Conservation (phyloP, 2,797 vertebrate genomes). For the Paedocypris micromegethes region DNA sequence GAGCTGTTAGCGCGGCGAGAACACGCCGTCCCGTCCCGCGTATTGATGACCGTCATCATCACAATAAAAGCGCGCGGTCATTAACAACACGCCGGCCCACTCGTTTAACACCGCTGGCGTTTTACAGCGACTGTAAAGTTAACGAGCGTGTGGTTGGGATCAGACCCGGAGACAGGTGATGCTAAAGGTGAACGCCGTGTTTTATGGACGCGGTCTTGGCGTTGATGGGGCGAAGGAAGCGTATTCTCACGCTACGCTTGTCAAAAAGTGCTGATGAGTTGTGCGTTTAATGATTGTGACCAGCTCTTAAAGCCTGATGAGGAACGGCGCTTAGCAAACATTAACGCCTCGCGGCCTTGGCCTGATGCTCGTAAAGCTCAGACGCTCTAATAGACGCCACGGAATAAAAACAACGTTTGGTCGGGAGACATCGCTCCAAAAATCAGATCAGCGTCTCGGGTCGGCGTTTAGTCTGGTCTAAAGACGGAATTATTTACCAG, state of each 20-base stretch:
- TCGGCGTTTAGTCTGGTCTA: background rate
- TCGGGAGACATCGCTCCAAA: too few species aligned
- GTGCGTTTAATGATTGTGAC: conserved; percentile 48
- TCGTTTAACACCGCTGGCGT: conserved; percentile 51
- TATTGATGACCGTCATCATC: conserved; percentile 67
- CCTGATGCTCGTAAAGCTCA: conserved; percentile 34
- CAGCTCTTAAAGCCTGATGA: conserved; percentile 37
- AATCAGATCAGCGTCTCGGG: conserved; percentile 4
- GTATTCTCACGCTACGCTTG: conserved; percentile 65
- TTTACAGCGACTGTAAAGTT: conserved; percentile 68
- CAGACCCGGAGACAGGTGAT: conserved; percentile 53
- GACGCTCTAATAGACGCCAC: conserved; percentile 12
- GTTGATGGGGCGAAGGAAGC: conserved; percentile 58
- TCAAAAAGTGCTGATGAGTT: conserved; percentile 48
- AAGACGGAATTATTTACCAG: conserved; percentile 40
- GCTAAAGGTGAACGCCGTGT: conserved; percentile 59
- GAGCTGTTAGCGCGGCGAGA: conserved; percentile 44
- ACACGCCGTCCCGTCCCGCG: conserved; percentile 52
- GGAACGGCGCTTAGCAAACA: conserved; percentile 38
- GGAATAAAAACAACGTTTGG: background rate
- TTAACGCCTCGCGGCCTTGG: conserved; percentile 34
- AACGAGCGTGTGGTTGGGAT: conserved; percentile 69
- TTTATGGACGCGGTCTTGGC: conserved; percentile 70
- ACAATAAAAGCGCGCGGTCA: conserved; percentile 67
- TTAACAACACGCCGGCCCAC: conserved; percentile 64